Base-by-base conservation (phyloP, 2,888 invertebrate genomes). In the Pegoplata infirma region DNA sequence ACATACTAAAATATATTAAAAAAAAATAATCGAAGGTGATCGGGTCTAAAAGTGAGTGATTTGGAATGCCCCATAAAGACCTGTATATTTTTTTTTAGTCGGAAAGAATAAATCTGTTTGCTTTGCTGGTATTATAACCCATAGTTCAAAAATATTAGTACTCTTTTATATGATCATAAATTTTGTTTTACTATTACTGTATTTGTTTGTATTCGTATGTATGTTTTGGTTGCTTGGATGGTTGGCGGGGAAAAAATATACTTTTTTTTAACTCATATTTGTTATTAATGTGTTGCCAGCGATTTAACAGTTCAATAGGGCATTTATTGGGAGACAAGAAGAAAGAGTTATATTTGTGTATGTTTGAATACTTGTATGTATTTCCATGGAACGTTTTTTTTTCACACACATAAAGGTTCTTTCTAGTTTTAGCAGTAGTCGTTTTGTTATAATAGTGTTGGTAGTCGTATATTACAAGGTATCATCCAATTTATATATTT, bases 291-390 rank as follows among this genome's bases (percentile, higher is more conserved):
- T 53, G 36, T 56, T 73, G 69, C 64, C 56, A 53, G 67, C 67
- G 67, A 71, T 76, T 80, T 80, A 63, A 67, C 77, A 77, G 74
- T 77, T 77, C 74, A 77, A 72, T 80, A 68, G 80, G 56, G 74
- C 58, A 77, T 76, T 80, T 71, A 73, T 76, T 68, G 61, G 28
- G 53, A 64, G 59, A 61, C 59, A 61, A 23, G 8, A 25, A 16
- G 21, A 55, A 58, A 44, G 28, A 40, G 7, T 56, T 58, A 28
- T 44, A 21, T 10, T 36, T 10, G n/a, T 8, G 8, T 32, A 8
- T 32, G 8, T 32, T 32, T 32, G 5, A 7, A 7, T 32, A 32
- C 8, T 32, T 10, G 32, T 7, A 32, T 28, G n/a, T 25, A 44
- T 14, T 36, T 28, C 16, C 55, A 4, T 16, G 10, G 12, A 21